These are phyloP conservation scores for Merodon equestris DNA, from an alignment of 2,888 invertebrate genomes.

Conservation along the genomic window DNA sequence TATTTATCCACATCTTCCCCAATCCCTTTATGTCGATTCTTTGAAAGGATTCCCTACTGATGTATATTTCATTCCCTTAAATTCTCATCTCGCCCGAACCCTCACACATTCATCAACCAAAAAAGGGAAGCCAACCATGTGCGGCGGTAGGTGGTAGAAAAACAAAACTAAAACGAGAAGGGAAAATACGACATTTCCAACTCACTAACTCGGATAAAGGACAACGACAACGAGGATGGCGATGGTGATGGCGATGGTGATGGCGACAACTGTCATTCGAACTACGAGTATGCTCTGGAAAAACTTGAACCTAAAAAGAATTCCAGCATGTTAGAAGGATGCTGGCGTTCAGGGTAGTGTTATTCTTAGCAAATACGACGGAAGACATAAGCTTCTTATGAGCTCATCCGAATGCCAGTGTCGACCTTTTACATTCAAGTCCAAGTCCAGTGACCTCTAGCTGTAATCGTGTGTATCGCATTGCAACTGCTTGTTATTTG, in stretches of 20 bases:
- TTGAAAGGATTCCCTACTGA: conserved; percentile 58
- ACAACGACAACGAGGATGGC: conserved; percentile 40
- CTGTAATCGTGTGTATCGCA: conserved; percentile 45
- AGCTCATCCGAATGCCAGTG: conserved; percentile 39
- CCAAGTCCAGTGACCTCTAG: conserved; percentile 62
- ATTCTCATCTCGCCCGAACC: conserved; percentile 25
- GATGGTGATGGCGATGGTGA: too few species aligned
- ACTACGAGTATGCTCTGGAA: conserved; percentile 34
- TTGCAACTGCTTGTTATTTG: conserved; percentile 31
- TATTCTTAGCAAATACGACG: conserved; percentile 60
- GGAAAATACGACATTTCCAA: conserved; percentile 42
- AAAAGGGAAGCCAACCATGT: conserved; percentile 21
- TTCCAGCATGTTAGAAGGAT: conserved; percentile 23
- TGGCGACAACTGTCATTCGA: too few species aligned
- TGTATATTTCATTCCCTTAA: conserved; percentile 63
- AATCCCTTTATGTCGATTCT: conserved; percentile 21
- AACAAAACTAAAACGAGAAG: conserved; percentile 12
- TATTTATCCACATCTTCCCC: not conserved
- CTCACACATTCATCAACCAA: conserved; percentile 31
- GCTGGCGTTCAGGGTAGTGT: conserved; percentile 26
- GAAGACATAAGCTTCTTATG: conserved; percentile 65
- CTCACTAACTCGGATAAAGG: conserved; percentile 55
- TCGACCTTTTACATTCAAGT: conserved; percentile 49
- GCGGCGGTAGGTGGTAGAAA: conserved; percentile 9
- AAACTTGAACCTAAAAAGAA: conserved; percentile 57